These are phyloP conservation scores for Oscheius myriophilus DNA, from an alignment of 2,888 invertebrate species.

Conservation along the genomic window DNA sequence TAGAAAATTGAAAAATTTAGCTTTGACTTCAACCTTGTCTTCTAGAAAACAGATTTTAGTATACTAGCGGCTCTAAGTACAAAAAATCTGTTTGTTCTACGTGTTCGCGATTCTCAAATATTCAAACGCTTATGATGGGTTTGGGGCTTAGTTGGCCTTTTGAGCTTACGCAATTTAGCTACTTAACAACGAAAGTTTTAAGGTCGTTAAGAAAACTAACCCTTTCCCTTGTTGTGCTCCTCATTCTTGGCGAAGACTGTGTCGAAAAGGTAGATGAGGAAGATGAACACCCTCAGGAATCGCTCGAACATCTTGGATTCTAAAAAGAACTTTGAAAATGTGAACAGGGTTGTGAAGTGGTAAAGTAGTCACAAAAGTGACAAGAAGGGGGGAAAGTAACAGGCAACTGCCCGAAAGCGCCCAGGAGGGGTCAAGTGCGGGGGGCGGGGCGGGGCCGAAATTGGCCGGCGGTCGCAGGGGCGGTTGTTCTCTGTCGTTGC, in stretches of 20 bases:
- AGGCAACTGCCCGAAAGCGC: no score
- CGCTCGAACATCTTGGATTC: slow-evolving; percentile 44
- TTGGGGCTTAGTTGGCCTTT: no score
- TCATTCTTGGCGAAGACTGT: slow-evolving; percentile 48
- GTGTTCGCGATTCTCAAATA: no score
- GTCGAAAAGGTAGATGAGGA: slow-evolving; percentile 51
- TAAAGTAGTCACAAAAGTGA: background rate
- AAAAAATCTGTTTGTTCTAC: no score
- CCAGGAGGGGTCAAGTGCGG: slow-evolving; percentile 23
- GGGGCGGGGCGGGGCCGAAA: slow-evolving; percentile 25
- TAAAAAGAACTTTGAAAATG: slow-evolving; percentile 10
- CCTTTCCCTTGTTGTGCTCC: slow-evolving; percentile 52
- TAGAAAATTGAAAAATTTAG: no score
- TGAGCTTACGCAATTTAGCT: no score
- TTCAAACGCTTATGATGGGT: no score
- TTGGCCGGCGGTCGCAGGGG: background rate
- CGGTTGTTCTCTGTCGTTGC: slow-evolving; percentile 13
- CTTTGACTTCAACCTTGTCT: no score
- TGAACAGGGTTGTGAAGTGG: background rate
- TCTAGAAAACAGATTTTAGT: no score
- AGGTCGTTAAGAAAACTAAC: no score
- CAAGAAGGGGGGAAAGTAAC: background rate
- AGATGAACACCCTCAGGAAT: slow-evolving; percentile 49
- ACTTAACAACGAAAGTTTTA: background rate
- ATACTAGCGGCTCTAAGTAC: no score